Percentiles rank a stretch among this genome's conserved stretches.
Evolutionary conservation across 2,888 invertebrate genomes (phyloP).

Genomic region (Adineta ricciae): DNA sequence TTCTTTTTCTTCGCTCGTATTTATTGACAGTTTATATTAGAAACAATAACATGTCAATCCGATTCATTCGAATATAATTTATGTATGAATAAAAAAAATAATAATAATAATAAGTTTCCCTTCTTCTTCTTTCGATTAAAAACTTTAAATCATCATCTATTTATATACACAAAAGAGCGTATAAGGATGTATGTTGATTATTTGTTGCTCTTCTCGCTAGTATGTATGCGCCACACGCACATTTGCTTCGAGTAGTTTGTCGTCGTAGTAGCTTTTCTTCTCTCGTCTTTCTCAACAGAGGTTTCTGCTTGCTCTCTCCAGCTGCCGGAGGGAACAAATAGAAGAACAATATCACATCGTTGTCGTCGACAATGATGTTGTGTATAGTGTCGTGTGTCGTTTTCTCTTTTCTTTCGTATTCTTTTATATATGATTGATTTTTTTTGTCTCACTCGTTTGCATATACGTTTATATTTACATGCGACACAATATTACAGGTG

Average conservation of each 20-base stretch:
- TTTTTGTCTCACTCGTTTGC: background rate
- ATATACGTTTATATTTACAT: background rate
- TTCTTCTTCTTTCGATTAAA: background rate
- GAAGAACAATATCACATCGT: conserved; percentile 13
- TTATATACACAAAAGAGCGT: background rate
- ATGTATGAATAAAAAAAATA: background rate
- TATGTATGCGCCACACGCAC: background rate
- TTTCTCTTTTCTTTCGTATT: background rate
- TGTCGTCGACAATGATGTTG: background rate
- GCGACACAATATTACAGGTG: background rate
- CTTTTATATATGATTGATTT: background rate
- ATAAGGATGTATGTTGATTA: background rate
- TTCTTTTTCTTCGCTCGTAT: background rate
- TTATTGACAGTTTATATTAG: background rate
- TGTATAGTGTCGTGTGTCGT: conserved; percentile 9
- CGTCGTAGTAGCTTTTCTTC: background rate
- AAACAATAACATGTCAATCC: background rate
- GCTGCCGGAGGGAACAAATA: conserved; percentile 11
- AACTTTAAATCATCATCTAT: background rate
- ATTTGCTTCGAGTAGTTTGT: background rate
- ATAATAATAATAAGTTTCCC: background rate
- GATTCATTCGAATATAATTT: background rate
- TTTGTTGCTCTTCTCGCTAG: background rate
- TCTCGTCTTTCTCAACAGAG: background rate
- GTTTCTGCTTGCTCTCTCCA: background rate